These are phyloP conservation scores for Dryobates pubescens DNA, from an alignment of 2,797 vertebrate genomes.

Conservation along the genomic window DNA sequence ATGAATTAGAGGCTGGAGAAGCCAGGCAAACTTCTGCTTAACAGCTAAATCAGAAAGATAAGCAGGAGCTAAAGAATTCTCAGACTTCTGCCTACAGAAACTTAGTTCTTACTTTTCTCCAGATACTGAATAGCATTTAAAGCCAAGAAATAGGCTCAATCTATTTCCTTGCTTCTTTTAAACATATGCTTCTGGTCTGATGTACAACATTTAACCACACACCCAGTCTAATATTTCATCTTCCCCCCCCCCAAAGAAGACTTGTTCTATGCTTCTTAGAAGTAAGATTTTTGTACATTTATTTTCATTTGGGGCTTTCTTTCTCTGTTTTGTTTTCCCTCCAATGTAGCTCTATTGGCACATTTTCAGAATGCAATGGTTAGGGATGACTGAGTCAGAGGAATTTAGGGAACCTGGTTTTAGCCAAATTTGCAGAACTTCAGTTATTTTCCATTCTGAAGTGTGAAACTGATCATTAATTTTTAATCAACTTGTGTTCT, in stretches of 20 bases:
- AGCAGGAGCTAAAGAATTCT: not conserved
- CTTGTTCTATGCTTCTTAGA: not conserved
- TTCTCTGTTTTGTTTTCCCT: not conserved
- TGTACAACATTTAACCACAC: not conserved
- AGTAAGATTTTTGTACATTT: not conserved
- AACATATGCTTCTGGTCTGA: not conserved
- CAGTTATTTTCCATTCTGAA: not conserved
- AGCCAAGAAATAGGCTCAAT: not conserved
- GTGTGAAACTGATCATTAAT: not conserved
- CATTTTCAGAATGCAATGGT: not conserved
- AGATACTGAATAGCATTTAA: not conserved
- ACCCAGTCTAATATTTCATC: not conserved
- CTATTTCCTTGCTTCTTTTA: not conserved
- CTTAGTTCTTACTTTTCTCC: not conserved
- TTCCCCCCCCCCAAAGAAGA: not conserved
- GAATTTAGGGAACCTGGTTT: not conserved
- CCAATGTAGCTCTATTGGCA: not conserved
- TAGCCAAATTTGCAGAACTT: not conserved
- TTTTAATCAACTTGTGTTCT: not conserved
- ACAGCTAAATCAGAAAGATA: not conserved
- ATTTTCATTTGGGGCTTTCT: fast-evolving
- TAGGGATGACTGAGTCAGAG: not conserved
- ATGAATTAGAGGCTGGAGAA: not conserved
- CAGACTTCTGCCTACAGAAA: not conserved
- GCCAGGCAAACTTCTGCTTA: not conserved